Percentiles rank a stretch among this genome's conserved stretches.
Evolutionary conservation across 1,140 invertebrate species (phyloP).

Genomic region (Hycleus cichorii): DNA sequence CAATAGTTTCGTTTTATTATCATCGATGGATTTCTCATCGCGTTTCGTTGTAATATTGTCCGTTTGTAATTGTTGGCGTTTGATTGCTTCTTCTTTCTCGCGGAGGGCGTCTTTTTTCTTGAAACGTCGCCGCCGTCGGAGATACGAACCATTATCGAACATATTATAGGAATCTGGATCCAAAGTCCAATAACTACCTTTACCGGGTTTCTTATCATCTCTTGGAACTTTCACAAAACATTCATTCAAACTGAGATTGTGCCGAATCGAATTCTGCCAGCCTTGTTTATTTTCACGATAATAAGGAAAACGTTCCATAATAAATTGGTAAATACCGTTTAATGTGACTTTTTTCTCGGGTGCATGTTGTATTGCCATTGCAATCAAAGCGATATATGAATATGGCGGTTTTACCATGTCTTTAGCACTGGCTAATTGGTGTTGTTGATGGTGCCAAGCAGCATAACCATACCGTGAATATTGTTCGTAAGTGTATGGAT

Average conservation of each 20-base stretch:
- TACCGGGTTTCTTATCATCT: conserved; percentile 90
- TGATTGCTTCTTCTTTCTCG: conserved; percentile 80
- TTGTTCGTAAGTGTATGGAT: conserved; percentile 59
- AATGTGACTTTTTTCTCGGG: conserved; percentile 91
- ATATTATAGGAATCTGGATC: conserved; percentile 96
- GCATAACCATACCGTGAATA: conserved; percentile 67
- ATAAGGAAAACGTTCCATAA: conserved; percentile 96
- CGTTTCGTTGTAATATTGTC: conserved; percentile 39
- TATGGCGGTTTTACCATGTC: conserved; percentile 96
- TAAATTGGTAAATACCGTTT: conserved; percentile 98
- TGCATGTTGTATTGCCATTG: conserved; percentile 94
- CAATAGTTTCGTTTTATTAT: conserved; percentile 41
- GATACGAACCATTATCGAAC: conserved; percentile 96
- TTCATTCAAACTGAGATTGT: conserved; percentile 97
- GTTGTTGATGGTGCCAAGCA: conserved; percentile 59
- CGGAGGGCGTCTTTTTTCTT: conserved; percentile 91
- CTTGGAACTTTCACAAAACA: conserved; percentile 95
- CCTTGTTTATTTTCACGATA: conserved; percentile 96
- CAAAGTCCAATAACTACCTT: conserved; percentile 96
- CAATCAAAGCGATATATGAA: conserved; percentile 95
- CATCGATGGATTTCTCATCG: conserved; percentile 45
- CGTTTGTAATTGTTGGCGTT: conserved; percentile 60
- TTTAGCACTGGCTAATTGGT: conserved; percentile 60
- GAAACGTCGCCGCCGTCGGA: conserved; percentile 83
- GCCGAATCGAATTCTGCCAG: conserved; percentile 93